These are phyloP conservation scores for Myodes glareolus DNA, from an alignment of 2,113 vertebrate species.

Conservation along the genomic window DNA sequence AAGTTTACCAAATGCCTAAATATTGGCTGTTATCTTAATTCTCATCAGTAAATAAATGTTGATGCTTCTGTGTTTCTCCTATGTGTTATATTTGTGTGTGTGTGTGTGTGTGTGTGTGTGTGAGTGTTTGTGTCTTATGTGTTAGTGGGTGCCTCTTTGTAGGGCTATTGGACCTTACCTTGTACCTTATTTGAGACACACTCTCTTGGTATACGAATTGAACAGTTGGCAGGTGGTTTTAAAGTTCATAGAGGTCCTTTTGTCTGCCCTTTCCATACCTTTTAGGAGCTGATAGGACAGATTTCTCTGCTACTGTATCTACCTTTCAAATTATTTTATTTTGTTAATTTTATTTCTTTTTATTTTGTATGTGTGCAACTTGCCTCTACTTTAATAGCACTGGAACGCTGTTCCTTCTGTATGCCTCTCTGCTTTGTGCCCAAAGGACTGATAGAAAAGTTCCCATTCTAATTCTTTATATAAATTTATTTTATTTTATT, in stretches of 20 bases:
- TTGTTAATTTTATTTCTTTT: background rate
- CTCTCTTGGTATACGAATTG: background rate
- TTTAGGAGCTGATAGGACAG: background rate
- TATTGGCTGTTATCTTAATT: background rate
- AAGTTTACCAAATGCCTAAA: background rate
- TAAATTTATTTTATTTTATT: too few species aligned
- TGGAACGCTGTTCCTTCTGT: background rate
- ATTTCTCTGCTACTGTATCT: background rate
- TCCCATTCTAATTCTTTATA: background rate
- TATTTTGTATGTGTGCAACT: background rate
- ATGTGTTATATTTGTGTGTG: background rate
- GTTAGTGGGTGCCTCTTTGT: background rate
- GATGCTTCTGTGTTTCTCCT: background rate
- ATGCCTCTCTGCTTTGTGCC: background rate
- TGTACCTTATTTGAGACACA: background rate
- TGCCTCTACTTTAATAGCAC: background rate
- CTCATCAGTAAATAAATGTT: background rate
- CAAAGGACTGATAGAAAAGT: background rate
- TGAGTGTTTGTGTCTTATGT: background rate
- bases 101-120: background rate
- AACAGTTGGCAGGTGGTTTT: background rate
- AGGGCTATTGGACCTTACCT: background rate
- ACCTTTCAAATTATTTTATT: background rate
- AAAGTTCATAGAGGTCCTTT: background rate
- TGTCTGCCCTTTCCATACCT: background rate